Conservation (phyloP, 2,888 invertebrate species). For the Polietes domitor region DNA sequence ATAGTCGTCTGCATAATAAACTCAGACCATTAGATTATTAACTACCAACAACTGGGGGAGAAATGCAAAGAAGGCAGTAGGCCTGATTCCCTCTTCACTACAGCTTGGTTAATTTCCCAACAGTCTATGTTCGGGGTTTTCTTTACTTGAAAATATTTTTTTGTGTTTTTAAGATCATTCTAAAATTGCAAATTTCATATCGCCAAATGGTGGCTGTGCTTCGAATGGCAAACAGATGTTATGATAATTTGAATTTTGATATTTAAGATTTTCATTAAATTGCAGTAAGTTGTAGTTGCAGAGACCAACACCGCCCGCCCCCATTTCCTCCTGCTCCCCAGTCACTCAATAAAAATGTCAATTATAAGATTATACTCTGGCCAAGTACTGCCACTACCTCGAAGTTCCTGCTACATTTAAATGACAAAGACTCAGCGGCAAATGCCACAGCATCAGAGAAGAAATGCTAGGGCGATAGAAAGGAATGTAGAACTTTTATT, state of each 20-base stretch:
- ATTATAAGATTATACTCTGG: not conserved
- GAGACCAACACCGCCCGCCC: not conserved
- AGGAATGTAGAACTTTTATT: not conserved
- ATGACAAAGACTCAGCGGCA: not conserved
- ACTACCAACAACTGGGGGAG: conserved; percentile 16
- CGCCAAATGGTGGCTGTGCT: not conserved
- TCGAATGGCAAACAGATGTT: conserved; percentile 29
- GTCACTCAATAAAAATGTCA: not conserved
- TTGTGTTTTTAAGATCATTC: not conserved
- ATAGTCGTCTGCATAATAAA: conserved; percentile 41
- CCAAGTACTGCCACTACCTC: no score
- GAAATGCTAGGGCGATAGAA: not conserved
- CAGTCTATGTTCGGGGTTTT: not conserved
- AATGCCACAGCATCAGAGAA: not conserved
- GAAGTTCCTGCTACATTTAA: not conserved
- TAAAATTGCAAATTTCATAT: conserved; percentile 8
- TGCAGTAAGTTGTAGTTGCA: not conserved
- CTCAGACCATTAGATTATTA: conserved; percentile 55
- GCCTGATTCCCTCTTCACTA: not conserved
- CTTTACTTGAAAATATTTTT: not conserved
- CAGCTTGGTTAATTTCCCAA: not conserved
- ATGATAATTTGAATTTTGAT: conserved; percentile 6
- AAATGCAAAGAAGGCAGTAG: not conserved
- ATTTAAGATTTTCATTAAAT: not conserved
- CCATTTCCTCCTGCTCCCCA: no score